phyloP scores from a whole-genome alignment of 2,888 invertebrate species.

The Chymomyza fuscimana region DNA sequence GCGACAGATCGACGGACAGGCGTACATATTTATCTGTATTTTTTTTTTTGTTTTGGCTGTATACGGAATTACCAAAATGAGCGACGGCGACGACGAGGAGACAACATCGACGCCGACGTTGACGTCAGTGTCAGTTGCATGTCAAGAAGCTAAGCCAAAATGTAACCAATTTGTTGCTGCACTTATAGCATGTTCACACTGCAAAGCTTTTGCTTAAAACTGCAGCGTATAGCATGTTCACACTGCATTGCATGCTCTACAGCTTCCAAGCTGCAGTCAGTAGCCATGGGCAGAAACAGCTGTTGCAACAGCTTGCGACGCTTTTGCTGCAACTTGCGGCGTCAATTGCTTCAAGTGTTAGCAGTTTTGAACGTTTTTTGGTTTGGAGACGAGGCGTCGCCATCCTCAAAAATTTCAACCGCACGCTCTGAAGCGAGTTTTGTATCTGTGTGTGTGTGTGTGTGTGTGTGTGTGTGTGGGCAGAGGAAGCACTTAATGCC shows the following conservation, averaged over 20 bases:
- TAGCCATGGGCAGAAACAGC: too few species aligned
- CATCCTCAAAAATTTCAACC: slow-evolving; percentile 32
- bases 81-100: slow-evolving; percentile 20
- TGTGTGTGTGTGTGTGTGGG: slow-evolving; percentile 60
- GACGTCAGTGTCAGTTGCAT: slow-evolving; percentile 58
- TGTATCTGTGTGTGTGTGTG: slow-evolving; percentile 13
- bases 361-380: slow-evolving; percentile 54
- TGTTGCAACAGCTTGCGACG: too few species aligned
- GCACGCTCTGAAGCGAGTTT: slow-evolving; percentile 1
- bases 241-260: too few species aligned
- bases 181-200: slow-evolving; percentile 24
- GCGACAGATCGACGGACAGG: neutral
- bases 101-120: slow-evolving; percentile 9
- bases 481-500: slow-evolving; percentile 79
- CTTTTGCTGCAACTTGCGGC: too few species aligned
- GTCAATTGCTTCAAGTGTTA: too few species aligned
- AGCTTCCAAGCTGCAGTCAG: too few species aligned
- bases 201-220: neutral
- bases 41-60: slow-evolving; percentile 16
- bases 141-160: slow-evolving; percentile 59
- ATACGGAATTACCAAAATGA: slow-evolving; percentile 38
- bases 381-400: slow-evolving; percentile 68
- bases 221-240: slow-evolving; percentile 10
- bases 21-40: slow-evolving; percentile 19
- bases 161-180: slow-evolving; percentile 72